Base-by-base conservation (phyloP, 2,113 vertebrate species). In the Dicrurus megarhynchus region DNA sequence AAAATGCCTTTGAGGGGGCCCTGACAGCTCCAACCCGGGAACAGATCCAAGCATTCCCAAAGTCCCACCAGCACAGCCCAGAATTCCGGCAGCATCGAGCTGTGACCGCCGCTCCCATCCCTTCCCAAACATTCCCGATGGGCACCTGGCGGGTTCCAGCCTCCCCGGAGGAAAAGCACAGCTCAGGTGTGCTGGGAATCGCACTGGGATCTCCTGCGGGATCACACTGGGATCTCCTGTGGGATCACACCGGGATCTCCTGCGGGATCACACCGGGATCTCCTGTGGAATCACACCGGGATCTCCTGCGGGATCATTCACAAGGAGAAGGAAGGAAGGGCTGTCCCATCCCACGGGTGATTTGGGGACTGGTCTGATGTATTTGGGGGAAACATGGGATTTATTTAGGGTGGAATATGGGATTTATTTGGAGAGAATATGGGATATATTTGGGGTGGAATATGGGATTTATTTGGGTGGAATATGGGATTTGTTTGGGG, bases 71-170 rank as follows among this genome's bases (percentile, higher is more conserved):
- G 30, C 78, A 44, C 35, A 0, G 3, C 53, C 63, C 2, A 0
- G 4, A 28, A 50, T 33, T 20, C 82, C 35, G 7, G 35, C 53
- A 32, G n/a, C 9, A 1, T 4, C 10, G 27, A 55, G 17, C 44
- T 10, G 18, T 8, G 3, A 1, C 7, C 0, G 0, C 41, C 7
- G 4, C 4, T 1, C 14, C 50, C 0, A 0, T 1, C 57, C 71
- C 59, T 42, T 50, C 68, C 67, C 82, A 41, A 61, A 53, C 8
- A 0, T 14, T 42, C 32, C 44, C 67, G 21, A 4, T 0, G 19
- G 53, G 24, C 39, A 32, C 10, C 33, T 0, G 3, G 4, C 4
- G 12, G 27, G 16, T 84, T 42, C 28, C 83, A 60, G 42, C 41
- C n/a, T 5, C 9, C 28, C 20, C 21, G 4, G 53, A 30, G 23